Percentiles rank a stretch among this genome's conserved stretches.
Conservation (phyloP, 2,113 vertebrate genomes). For the Dendropsophus ebraccatus region DNA sequence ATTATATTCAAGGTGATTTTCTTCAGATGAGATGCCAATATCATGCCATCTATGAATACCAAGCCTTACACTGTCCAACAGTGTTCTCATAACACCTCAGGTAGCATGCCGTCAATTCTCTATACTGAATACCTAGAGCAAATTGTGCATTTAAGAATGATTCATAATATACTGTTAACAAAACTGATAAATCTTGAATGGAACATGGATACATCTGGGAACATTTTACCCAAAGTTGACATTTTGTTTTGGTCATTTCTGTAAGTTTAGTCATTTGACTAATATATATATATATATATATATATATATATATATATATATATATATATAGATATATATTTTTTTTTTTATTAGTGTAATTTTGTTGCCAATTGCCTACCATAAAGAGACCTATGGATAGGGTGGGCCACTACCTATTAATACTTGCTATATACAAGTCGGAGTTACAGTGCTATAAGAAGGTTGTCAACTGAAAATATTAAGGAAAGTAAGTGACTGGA, state of each 20-base stretch:
- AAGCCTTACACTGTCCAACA: background rate
- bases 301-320: too few relatives aligned
- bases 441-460: background rate
- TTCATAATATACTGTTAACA: background rate
- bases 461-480: background rate
- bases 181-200: too few relatives aligned
- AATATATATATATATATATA: too few relatives aligned
- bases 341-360: too few relatives aligned
- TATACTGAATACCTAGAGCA: background rate
- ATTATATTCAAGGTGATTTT: slow-evolving; percentile 38
- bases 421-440: background rate
- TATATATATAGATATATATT: too few relatives aligned
- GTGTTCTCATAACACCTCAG: background rate
- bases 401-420: background rate
- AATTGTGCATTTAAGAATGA: background rate
- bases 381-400: background rate
- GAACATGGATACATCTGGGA: too few relatives aligned
- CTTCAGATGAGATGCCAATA: background rate
- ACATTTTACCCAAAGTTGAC: too few relatives aligned
- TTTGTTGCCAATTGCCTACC: background rate
- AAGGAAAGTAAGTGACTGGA: background rate
- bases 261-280: too few relatives aligned
- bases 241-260: too few relatives aligned
- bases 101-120: background rate
- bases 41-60: background rate